Evolutionary conservation across 2,888 invertebrate species (phyloP), one percentile per base, ranked within the genome.

Genomic region (Amitus sp.): DNA sequence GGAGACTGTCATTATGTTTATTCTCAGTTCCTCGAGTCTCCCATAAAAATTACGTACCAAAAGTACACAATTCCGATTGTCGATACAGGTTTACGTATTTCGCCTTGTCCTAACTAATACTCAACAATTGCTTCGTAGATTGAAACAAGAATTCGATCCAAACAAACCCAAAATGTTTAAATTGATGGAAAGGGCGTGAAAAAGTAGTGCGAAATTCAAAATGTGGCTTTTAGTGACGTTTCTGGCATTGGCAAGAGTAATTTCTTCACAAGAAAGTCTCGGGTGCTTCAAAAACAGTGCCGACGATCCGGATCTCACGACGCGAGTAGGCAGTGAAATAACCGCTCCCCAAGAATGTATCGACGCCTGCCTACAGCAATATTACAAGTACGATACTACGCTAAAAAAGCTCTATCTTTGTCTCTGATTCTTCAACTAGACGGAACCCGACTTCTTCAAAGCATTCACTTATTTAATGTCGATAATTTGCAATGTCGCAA

Each of bases 361-460:
- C 0, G 47, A 58, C 13, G 73, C 75, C 65, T 81, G 81, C 55
- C 70, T 57, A 54, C 71, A 66, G n/a, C 70, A 71, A 46, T 80
- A 81, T 65, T 80, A 74, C 47, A 78, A 76, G 81, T 81, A 60
- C 76, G 72, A 15, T n/a, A n/a, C 2, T 37, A 4, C 4, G 15
- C 12, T 15, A 15, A 23, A 3, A 23, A 23, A n/a, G n/a, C n/a
- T n/a, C n/a, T n/a, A n/a, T n/a, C n/a, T n/a, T n/a, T n/a, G n/a
- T n/a, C n/a, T n/a, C n/a, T n/a, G n/a, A n/a, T n/a, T n/a, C n/a
- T n/a, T n/a, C n/a, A n/a, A n/a, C n/a, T n/a, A n/a, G n/a, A n/a
- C n/a, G n/a, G n/a, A n/a, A n/a, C n/a, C n/a, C n/a, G n/a, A n/a
- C n/a, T n/a, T n/a, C n/a, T n/a, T n/a, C n/a, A n/a, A n/a, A n/a